Base-by-base conservation (phyloP, 2,797 vertebrate genomes). In the Melanogrammus aeglefinus region DNA sequence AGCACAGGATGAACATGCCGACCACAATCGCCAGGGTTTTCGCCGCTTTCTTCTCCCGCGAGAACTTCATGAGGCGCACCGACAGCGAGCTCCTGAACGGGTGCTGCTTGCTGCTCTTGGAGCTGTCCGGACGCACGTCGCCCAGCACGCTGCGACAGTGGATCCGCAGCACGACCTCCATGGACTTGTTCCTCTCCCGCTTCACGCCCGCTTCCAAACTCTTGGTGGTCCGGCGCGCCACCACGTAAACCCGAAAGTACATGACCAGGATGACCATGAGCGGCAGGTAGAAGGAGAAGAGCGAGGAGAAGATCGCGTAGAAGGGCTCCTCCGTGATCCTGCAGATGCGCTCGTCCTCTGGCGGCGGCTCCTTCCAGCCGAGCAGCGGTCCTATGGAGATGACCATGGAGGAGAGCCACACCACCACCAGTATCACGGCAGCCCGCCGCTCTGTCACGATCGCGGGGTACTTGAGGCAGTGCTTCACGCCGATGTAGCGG, bases 11-110 rank as follows among this genome's bases (percentile, higher is more conserved):
- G 91, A 99, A 99, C 90, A 99, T 97, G 1, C 98, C 98, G 72
- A 99, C 98, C 0, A 99, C 98, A 77, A 99, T 99, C 77, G 97
- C 98, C 0, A 99, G 94, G 0, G 98, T 99, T 87, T 99, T 99
- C 73, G 98, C 98, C 0, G 98, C 98, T 78, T 98, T 99, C 75
- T 99, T 99, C 93, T 99, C 98, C 3, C 97, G 90, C 91, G 98
- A 99, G 91, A 99, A 99, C 93, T 99, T 99, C 92, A 99, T 94
- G 47, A 99, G 94, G 21, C 98, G 92, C 77, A 99, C 95, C 0
- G 98, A 99, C 0, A 99, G 95, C 0, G 98, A 99, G 82, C 97
- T 97, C 82, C 98, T 90, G 76, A 99, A 96, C 70, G 96, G 96
- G 81, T 97, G 96, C 18, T 92, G 94, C 82, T 97, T 98, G 90